These are phyloP conservation scores for Cancer borealis DNA, from an alignment of 2,888 invertebrate genomes.

Conservation along the genomic window DNA sequence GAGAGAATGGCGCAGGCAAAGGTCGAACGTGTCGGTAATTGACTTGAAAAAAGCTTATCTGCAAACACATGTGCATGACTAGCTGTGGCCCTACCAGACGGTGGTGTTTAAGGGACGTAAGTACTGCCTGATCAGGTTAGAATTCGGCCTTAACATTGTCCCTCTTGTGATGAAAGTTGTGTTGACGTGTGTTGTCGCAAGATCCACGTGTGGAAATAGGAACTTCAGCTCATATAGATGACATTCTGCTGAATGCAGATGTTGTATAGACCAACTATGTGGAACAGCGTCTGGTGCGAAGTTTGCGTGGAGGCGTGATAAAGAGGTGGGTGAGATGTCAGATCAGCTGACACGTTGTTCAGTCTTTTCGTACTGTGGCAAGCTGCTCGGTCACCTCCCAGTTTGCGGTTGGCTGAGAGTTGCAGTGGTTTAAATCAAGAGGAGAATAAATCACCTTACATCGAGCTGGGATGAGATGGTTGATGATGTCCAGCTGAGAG, in stretches of 20 bases:
- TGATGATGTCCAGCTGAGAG: background rate
- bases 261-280: slow-evolving; percentile 21
- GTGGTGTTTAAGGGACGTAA: no score
- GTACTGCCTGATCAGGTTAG: no score
- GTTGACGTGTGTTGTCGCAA: no score
- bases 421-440: slow-evolving; percentile 48
- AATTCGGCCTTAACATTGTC: no score
- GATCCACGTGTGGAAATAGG: no score
- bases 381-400: slow-evolving; percentile 44
- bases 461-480: slow-evolving; percentile 48
- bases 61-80: no score
- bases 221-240: slow-evolving; percentile 52
- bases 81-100: no score
- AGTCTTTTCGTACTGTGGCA: slow-evolving; percentile 58
- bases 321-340: slow-evolving; percentile 16
- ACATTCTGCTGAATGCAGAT: slow-evolving; percentile 55
- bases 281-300: background rate
- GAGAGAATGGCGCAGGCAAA: no score
- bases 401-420: slow-evolving; percentile 62
- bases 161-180: no score
- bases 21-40: no score
- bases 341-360: slow-evolving; percentile 35
- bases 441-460: background rate
- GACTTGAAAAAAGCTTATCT: no score
- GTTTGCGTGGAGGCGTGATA: slow-evolving; percentile 43